Base-by-base conservation (phyloP, 2,888 invertebrate genomes). In the Drosophila nigricruria region DNA sequence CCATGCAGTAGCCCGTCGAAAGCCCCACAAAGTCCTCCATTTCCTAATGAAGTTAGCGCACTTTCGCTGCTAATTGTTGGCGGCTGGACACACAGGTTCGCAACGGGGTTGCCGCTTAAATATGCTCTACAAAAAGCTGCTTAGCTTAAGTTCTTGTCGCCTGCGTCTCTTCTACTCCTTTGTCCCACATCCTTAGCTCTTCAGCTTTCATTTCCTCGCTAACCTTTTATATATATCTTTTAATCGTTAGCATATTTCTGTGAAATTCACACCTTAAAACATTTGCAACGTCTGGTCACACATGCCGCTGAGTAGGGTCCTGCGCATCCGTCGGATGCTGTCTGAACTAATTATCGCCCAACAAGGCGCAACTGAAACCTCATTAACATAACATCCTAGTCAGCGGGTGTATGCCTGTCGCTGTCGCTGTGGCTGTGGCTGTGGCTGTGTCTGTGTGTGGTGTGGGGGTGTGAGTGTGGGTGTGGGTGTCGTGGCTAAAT, bases 321-420 rank as follows among this genome's bases (percentile, higher is more conserved):
- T 50, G 70, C 45, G 27, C 70, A 40, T 59, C 70, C 53, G 49
- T 56, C 57, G 70, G 67, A 61, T 65, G 67, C 82, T 79, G 71
- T 80, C 73, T 74, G 74, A 74, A 80, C 84, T 84, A 85, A 87
- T 87, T 85, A 87, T 67, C 70, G 70, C 73, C 62, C 62, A 64
- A 76, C 80, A 77, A 82, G 81, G 73, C 79, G 70, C 67, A 45
- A 73, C 70, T 61, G 81, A 82, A 82, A 82, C 71, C 84, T 82
- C 87, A 85, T 89, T 90, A 82, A 80, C 82, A 86, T 83, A 80
- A 74, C 81, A 67, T 76, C 70, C 69, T 47, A 34, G 65, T 49
- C 56, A 18, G 18, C 47, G 25, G 40, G 38, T 60, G 52, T 62
- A 42, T 49, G 61, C 38, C 16, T 57, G 47, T 54, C 23, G 43